These are phyloP conservation scores for Chitala chitala DNA, from an alignment of 2,113 vertebrate genomes.

Conservation along the genomic window DNA sequence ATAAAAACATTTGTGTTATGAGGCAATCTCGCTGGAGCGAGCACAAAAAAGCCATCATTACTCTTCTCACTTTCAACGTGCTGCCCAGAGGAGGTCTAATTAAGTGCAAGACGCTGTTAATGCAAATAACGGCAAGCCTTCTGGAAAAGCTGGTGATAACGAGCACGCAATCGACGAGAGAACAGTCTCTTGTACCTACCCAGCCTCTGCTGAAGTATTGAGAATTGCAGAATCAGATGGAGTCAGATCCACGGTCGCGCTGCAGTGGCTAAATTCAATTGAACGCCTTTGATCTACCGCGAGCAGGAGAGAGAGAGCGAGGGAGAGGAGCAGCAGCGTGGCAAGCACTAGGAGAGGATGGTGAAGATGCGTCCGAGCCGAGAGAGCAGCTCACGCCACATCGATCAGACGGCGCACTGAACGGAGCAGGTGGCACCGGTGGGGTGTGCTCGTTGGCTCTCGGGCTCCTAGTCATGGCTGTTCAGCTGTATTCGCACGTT, in stretches of 20 bases:
- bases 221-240: not conserved
- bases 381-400: not conserved
- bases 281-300: conserved; percentile 5
- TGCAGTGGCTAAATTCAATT: not conserved
- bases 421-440: no score
- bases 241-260: not conserved
- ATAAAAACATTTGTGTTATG: not conserved
- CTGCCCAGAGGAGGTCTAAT: not conserved
- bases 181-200: not conserved
- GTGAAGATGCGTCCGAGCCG: not conserved
- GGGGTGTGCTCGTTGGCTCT: no score
- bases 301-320: not conserved
- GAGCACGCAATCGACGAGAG: not conserved
- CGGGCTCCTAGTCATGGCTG: no score
- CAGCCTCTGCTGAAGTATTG: not conserved
- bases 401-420: no score
- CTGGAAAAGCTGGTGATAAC: conserved; percentile 1
- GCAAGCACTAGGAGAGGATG: not conserved
- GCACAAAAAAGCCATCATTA: not conserved
- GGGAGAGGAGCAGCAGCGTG: not conserved
- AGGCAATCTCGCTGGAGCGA: not conserved
- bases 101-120: not conserved
- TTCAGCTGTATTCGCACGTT: no score
- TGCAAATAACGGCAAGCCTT: not conserved
- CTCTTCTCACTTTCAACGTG: not conserved